These are phyloP conservation scores for Halcyon badia DNA, from an alignment of 2,797 vertebrate species.

Conservation along the genomic window DNA sequence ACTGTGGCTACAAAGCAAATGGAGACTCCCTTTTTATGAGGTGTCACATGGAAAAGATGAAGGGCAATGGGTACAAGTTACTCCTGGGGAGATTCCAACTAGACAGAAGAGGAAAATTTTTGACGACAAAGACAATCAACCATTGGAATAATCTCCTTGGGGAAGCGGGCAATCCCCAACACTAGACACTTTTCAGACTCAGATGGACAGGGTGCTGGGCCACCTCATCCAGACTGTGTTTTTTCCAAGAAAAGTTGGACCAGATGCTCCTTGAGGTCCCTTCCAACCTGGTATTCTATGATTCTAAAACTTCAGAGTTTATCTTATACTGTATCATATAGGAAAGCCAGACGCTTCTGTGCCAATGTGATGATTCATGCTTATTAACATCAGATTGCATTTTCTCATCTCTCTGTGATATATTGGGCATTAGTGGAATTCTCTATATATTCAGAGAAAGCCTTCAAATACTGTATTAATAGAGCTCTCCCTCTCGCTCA, in stretches of 20 bases:
- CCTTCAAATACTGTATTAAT: not conserved
- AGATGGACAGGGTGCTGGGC: not conserved
- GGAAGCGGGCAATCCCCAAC: not conserved
- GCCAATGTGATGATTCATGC: not conserved
- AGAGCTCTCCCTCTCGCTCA: not conserved
- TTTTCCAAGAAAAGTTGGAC: not conserved
- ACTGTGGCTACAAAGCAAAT: not conserved
- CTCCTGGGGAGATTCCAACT: not conserved
- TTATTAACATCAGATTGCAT: not conserved
- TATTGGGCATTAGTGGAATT: not conserved
- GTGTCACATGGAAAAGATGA: not conserved
- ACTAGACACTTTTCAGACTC: not conserved
- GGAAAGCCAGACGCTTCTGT: not conserved
- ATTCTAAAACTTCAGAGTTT: not conserved
- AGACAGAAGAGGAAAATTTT: not conserved
- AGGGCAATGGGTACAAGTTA: not conserved
- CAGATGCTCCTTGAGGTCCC: not conserved
- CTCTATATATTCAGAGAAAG: not conserved
- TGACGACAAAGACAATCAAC: not conserved
- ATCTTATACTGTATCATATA: not conserved
- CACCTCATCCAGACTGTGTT: not conserved
- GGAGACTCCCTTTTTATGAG: not conserved
- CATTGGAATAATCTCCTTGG: not conserved
- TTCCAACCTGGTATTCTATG: not conserved
- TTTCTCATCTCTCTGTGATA: not conserved